Base-by-base conservation (phyloP, 1,140 invertebrate genomes). In the Magallana ariakensis region DNA sequence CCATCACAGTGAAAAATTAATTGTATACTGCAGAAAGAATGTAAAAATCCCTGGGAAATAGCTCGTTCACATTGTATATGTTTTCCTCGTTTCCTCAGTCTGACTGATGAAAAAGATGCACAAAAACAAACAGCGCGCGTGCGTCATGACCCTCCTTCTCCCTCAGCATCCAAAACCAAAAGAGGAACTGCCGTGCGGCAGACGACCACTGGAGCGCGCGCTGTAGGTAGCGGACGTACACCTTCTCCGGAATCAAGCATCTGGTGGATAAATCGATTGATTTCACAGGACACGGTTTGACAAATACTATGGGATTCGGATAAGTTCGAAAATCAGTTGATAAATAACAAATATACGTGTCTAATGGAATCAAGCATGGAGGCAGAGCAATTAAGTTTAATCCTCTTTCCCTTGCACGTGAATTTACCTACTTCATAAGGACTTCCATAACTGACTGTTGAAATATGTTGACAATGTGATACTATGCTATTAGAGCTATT, bases 141-240 rank as follows among this genome's bases (percentile, higher is more conserved):
- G 66, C 66, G 66, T 75, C 66, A 75, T 75, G 66, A 75, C 66
- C 66, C 33, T 75, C 66, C 33, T 2, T 46, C 66, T 75, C 66
- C 66, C 66, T 75, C 66, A 75, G 66, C 66, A 75, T 75, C 66
- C 66, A 75, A 75, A 75, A 75, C 66, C 66, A 75, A 75, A 75
- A 75, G 66, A 75, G 66, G 66, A 75, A 75, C 66, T 75, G 66
- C 8, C 22, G 19, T 13, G 8, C 66, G 33, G 66, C 66, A 75
- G 66, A 75, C 66, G 66, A 75, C 66, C 66, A 22, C 6, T 75
- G 66, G 8, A 75, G 66, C 66, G 66, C 66, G 58, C 58, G 22
- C 19, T 33, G 66, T 26, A 75, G 66, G 66, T 75, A 75, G 9
- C 66, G 66, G 66, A 75, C 66, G 26, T 26, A 26, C 22, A 75